Conservation (phyloP, 1,140 invertebrate genomes). For the Forficula auricularia region DNA sequence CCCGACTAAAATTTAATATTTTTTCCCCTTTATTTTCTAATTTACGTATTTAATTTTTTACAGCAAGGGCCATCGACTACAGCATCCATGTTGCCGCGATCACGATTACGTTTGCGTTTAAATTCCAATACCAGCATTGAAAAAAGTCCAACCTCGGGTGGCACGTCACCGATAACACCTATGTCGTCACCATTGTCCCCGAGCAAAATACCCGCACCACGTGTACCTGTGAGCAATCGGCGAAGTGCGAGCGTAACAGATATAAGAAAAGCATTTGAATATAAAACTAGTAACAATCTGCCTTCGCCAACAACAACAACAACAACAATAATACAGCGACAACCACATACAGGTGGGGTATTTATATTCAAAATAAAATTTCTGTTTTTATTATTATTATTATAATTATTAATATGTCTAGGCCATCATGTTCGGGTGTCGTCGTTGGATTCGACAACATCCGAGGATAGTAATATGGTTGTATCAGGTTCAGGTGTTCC, state of each 20-base stretch:
- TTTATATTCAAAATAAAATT: too few relatives aligned
- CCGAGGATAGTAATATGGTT: constrained; percentile 27
- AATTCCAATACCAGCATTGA: too few relatives aligned
- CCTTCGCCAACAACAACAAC: constrained; percentile 4
- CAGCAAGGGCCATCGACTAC: too few relatives aligned
- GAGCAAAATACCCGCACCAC: not conserved
- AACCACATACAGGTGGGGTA: not conserved
- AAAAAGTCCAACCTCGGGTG: too few relatives aligned
- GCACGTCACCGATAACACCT: too few relatives aligned
- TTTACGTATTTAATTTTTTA: too few relatives aligned
- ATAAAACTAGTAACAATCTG: constrained; percentile 19
- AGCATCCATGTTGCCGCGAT: too few relatives aligned
- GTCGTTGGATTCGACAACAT: constrained; percentile 30
- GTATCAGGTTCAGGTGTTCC: constrained; percentile 14
- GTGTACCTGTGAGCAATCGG: constrained; percentile 10
- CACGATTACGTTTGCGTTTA: too few relatives aligned
- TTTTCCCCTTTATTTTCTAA: too few relatives aligned
- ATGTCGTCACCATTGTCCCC: not conserved
- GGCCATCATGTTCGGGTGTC: constrained; percentile 25
- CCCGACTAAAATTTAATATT: too few relatives aligned
- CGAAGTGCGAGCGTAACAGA: constrained; percentile 33
- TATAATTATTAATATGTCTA: too few relatives aligned
- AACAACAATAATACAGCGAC: not conserved
- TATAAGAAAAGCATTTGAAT: constrained; percentile 42
- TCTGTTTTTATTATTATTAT: too few relatives aligned